Evolutionary conservation across 2,797 vertebrate genomes (phyloP), one percentile per base, ranked within the genome.

Genomic region (Rallus crepitans): DNA sequence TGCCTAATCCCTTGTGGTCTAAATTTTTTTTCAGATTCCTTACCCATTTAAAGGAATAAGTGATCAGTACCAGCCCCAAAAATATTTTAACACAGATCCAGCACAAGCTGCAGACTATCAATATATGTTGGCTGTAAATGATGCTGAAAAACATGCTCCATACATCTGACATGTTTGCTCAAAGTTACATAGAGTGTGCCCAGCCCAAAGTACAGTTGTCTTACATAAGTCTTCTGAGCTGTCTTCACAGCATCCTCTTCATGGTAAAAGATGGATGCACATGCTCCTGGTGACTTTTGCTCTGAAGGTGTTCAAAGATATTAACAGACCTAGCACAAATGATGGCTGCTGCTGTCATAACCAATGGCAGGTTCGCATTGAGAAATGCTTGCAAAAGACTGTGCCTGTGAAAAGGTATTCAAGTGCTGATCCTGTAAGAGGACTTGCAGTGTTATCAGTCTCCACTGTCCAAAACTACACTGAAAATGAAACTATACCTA

Each of bases 41-140:
- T 75, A 61, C 4, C 7, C 24, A n/a, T 47, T 66, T 80, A 71
- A 80, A 48, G 20, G 28, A 42, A 63, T 21, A 57, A 57, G 15
- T 68, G 42, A 63, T 48, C 17, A 52, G 14, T 18, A 76, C 39
- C 13, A 87, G n/a, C 12, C 17, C 27, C 28, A 28, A 28, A 71
- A 76, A 71, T 33, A 76, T 60, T 71, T 15, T 61, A 48, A 57
- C n/a, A 73, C 27, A 39, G 27, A 69, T 19, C 60, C 47, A 91
- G n/a, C 40, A 85, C 40, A 86, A 65, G 40, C 30, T 78, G 48
- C 23, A 78, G 56, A 45, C 21, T 39, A 48, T 39, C 42, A 63
- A 71, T 23, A 31, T 27, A 40, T 0, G 0, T 3, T 75, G 30
- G 48, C 47, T 48, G 24, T 37, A 75, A 87, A 75, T 1, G 0